phyloP scores from a whole-genome alignment of 2,888 invertebrate species.

The Atherix ibis region DNA sequence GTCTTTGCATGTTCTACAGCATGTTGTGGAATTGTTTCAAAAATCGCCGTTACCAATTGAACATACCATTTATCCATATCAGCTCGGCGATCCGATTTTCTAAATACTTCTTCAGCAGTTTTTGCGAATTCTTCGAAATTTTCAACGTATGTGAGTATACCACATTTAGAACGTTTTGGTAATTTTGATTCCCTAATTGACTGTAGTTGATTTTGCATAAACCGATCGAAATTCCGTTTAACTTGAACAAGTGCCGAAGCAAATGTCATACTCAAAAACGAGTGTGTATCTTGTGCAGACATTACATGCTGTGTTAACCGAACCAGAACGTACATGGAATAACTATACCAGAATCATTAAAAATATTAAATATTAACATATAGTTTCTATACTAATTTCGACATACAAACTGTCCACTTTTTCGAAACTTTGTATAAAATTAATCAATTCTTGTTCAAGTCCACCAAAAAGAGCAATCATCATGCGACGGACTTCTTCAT shows the following conservation, averaged over 20 bases:
- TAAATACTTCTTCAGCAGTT: slow-evolving; percentile 76
- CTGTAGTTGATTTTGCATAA: slow-evolving; percentile 69
- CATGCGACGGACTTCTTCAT: slow-evolving; percentile 66
- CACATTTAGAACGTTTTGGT: slow-evolving; percentile 59
- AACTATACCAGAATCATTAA: slow-evolving; percentile 39
- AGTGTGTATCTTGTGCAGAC: slow-evolving; percentile 72
- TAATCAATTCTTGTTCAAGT: slow-evolving; percentile 71
- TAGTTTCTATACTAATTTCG: background rate
- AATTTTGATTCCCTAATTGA: slow-evolving; percentile 62
- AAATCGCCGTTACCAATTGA: slow-evolving; percentile 64
- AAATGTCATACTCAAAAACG: slow-evolving; percentile 75
- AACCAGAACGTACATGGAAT: slow-evolving; percentile 86
- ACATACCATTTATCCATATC: slow-evolving; percentile 88
- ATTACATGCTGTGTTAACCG: slow-evolving; percentile 84
- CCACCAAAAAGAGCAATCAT: slow-evolving; percentile 82
- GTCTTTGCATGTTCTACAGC: slow-evolving; percentile 78
- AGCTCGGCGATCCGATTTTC: slow-evolving; percentile 67
- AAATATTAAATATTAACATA: slow-evolving; percentile 4
- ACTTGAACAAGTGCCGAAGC: slow-evolving; percentile 75
- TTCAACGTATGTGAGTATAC: slow-evolving; percentile 73
- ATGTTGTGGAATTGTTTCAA: slow-evolving; percentile 64
- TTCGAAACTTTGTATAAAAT: slow-evolving; percentile 74
- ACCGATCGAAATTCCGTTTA: slow-evolving; percentile 80
- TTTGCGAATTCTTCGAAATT: slow-evolving; percentile 82
- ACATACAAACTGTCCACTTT: slow-evolving; percentile 80